Evolutionary conservation across 1,140 invertebrate genomes (phyloP).

Genomic region (Mamestra configurata): DNA sequence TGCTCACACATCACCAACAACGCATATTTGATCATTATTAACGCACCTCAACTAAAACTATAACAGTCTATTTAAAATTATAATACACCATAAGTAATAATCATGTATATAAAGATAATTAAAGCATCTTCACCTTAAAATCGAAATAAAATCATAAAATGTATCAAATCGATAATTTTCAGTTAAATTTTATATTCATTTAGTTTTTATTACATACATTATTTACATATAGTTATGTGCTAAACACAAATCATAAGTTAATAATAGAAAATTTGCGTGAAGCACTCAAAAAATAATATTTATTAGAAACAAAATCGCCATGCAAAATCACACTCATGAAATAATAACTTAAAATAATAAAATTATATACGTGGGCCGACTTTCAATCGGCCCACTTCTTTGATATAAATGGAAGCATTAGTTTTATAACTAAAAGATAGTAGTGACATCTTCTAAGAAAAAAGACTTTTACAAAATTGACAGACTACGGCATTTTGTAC

Average conservation of each 20-base stretch:
- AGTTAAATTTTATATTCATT: slow-evolving; percentile 76
- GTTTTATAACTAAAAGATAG: slow-evolving; percentile 81
- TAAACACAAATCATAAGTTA: slow-evolving; percentile 82
- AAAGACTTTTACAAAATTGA: slow-evolving; percentile 52
- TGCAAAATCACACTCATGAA: slow-evolving; percentile 84
- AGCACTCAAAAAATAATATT: slow-evolving; percentile 73
- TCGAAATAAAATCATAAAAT: slow-evolving; percentile 85
- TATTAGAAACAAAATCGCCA: slow-evolving; percentile 83
- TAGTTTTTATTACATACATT: slow-evolving; percentile 77
- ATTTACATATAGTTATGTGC: slow-evolving; percentile 79
- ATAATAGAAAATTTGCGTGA: slow-evolving; percentile 74
- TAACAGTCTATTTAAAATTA: slow-evolving; percentile 87
- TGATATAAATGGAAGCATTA: slow-evolving; percentile 88
- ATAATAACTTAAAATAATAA: slow-evolving; percentile 80
- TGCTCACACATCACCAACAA: slow-evolving; percentile 62
- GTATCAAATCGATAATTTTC: slow-evolving; percentile 81
- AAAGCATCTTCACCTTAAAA: slow-evolving; percentile 86
- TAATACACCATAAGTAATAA: slow-evolving; percentile 85
- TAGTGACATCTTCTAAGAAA: slow-evolving; percentile 64
- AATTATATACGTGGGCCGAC: slow-evolving; percentile 83
- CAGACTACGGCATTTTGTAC: slow-evolving; percentile 58
- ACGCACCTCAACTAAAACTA: slow-evolving; percentile 82
- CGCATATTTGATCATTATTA: slow-evolving; percentile 69
- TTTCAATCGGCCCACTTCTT: slow-evolving; percentile 85
- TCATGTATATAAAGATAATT: slow-evolving; percentile 84